Evolutionary conservation across 2,113 vertebrate genomes (phyloP).

Genomic region (Phalacrocorax pelagicus): DNA sequence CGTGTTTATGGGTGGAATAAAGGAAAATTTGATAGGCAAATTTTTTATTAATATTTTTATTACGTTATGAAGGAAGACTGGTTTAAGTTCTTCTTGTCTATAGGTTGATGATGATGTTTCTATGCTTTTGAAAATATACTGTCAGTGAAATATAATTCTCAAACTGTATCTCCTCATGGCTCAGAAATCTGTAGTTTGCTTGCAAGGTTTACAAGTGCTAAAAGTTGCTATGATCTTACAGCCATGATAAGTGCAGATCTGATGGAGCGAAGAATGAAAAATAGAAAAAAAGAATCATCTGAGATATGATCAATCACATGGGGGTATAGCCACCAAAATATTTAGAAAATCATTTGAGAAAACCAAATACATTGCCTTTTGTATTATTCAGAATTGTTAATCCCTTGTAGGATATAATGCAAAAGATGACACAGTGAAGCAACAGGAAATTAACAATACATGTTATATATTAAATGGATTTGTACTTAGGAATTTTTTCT

Average conservation of each 20-base stretch:
- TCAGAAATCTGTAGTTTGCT: not conserved
- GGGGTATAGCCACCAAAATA: not conserved
- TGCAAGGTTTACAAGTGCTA: not conserved
- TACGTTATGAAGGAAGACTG: not conserved
- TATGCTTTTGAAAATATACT: not conserved
- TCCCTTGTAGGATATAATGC: not conserved
- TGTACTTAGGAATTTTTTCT: not conserved
- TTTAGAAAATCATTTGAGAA: not conserved
- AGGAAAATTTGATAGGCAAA: not conserved
- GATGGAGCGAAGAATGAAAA: not conserved
- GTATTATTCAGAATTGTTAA: not conserved
- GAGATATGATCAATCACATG: not conserved
- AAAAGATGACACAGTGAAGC: not conserved
- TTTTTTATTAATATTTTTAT: not conserved
- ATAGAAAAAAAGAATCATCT: not conserved
- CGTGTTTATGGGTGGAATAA: not conserved
- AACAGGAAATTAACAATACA: not conserved
- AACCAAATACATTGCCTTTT: not conserved
- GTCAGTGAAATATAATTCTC: not conserved
- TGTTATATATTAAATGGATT: not conserved
- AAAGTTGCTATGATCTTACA: not conserved
- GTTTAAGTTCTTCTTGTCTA: not conserved
- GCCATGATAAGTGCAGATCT: not conserved
- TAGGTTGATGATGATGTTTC: not conserved
- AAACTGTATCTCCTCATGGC: not conserved